Conservation (phyloP, 64 coral and sea anemone species). For the Anthopleura sola region DNA sequence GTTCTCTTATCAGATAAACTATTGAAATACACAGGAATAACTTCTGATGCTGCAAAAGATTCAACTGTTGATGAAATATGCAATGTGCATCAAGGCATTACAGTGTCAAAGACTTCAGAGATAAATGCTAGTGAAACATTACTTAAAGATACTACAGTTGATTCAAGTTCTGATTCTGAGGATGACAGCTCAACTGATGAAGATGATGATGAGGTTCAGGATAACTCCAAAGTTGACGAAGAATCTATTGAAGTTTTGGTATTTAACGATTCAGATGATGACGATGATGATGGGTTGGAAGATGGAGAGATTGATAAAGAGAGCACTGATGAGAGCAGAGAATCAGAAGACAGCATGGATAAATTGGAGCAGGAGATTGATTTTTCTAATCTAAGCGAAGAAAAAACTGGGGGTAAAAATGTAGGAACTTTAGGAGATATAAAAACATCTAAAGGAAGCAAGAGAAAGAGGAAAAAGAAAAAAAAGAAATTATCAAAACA, state of each 20-base stretch:
- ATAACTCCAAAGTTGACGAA: neutral
- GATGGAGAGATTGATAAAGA: neutral
- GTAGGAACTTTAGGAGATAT: neutral
- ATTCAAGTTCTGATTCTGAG: neutral
- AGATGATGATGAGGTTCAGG: neutral
- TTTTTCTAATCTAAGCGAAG: neutral
- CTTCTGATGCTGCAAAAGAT: neutral
- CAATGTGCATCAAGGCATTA: neutral
- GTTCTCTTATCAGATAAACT: neutral
- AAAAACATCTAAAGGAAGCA: neutral
- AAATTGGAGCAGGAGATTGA: neutral
- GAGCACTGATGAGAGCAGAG: neutral
- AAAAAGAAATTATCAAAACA: neutral
- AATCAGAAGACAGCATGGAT: neutral
- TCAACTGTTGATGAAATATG: neutral
- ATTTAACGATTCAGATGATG: neutral
- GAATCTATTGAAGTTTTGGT: neutral
- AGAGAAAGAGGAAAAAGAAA: neutral
- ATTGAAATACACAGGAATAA: neutral
- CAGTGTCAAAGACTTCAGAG: neutral
- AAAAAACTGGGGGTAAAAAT: neutral
- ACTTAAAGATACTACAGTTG: neutral
- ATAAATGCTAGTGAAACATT: neutral
- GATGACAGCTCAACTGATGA: neutral
- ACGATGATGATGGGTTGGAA: conserved; percentile 19